A percentile compares a stretch with the other conserved stretches of the same genome.
Conservation (phyloP, 2,888 invertebrate species). For the Oscheius sp. region DNA sequence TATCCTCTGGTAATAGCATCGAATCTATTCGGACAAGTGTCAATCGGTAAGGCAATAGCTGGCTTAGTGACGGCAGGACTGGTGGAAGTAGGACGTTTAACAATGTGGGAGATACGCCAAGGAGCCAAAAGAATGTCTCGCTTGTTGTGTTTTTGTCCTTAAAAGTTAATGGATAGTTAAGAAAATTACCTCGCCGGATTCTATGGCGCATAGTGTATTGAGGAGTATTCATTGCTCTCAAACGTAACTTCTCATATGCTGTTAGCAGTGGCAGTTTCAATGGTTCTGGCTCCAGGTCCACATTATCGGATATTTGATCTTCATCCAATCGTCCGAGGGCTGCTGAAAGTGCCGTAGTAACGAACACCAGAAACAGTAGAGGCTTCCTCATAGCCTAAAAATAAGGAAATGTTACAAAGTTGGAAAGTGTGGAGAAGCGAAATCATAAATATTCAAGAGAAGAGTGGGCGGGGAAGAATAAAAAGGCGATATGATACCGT, state of each 20-base stretch:
- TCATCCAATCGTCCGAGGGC: constrained; percentile 9
- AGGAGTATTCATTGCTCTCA: constrained; percentile 49
- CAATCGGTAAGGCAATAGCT: constrained; percentile 46
- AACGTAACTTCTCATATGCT: constrained; percentile 39
- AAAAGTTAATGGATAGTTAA: neutral
- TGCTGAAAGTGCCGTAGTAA: constrained; percentile 6
- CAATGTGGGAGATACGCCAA: constrained; percentile 41
- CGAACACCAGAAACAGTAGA: constrained; percentile 7
- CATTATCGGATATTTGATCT: constrained; percentile 21
- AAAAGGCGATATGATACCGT: neutral
- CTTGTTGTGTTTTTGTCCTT: constrained; percentile 29
- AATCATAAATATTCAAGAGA: no score
- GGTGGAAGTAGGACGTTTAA: neutral
- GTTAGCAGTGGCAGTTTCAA: constrained; percentile 35
- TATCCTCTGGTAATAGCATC: constrained; percentile 61
- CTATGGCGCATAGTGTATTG: constrained; percentile 31
- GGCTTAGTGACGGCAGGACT: constrained; percentile 35
- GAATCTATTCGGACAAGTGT: constrained; percentile 57
- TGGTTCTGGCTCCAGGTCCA: constrained; percentile 1
- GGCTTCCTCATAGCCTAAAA: constrained; percentile 23
- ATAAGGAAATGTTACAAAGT: neutral
- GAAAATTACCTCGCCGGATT: constrained; percentile 11
- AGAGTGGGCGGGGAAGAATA: no score
- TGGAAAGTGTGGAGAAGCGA: neutral
- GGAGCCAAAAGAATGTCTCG: constrained; percentile 49